phyloP scores from a whole-genome alignment of 2,113 vertebrate genomes.

The Genyomyrus donnyi region DNA sequence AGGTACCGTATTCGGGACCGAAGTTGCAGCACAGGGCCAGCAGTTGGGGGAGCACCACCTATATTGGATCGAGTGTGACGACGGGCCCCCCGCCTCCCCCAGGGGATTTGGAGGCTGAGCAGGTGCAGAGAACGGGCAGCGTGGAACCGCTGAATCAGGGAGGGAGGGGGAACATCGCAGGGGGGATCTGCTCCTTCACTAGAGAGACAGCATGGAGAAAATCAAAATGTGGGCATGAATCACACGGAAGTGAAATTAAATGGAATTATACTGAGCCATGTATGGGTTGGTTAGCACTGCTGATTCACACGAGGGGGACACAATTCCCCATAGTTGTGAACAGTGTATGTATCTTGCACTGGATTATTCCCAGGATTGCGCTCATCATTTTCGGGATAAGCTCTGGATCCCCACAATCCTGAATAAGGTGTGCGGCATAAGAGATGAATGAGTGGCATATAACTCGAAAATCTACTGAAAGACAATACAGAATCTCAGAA shows the following conservation, averaged over 20 bases:
- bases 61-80: conserved; percentile 62
- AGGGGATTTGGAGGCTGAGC: conserved; percentile 69
- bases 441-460: neutral
- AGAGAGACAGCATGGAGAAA: neutral
- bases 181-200: neutral
- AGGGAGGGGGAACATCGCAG: neutral
- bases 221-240: neutral
- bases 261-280: neutral
- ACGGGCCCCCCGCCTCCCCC: conserved; percentile 55
- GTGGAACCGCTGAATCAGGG: conserved; percentile 71
- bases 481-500: neutral
- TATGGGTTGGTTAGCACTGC: neutral
- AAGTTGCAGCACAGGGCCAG: conserved; percentile 64
- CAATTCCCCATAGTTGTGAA: neutral
- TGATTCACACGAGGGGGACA: neutral
- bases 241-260: neutral
- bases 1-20: conserved; percentile 30
- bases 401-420: neutral
- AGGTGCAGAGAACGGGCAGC: conserved; percentile 61
- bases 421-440: neutral
- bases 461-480: neutral
- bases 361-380: neutral
- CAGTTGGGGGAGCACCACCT: conserved; percentile 58
- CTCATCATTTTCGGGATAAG: neutral
- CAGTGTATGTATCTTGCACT: neutral